Evolutionary conservation across 2,888 invertebrate genomes (phyloP), one percentile per base, ranked within the genome.

Genomic region (Ceramica pisi): DNA sequence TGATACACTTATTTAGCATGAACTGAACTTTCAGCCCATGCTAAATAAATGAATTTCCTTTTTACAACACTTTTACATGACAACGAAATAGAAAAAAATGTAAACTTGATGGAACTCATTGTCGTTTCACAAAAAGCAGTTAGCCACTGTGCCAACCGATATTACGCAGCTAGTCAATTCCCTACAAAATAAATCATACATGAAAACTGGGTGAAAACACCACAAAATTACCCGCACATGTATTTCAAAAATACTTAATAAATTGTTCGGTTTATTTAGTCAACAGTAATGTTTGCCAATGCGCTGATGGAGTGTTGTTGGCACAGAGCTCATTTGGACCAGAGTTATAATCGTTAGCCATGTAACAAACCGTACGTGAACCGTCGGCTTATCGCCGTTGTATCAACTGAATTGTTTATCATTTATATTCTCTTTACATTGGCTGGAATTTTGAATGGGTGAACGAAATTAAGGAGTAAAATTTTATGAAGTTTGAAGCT

Each of bases 211-310:
- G 31, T 76, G 44, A 64, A 61, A 77, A 68, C 53, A 48, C 68
- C 64, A 64, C 67, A 67, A 64, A 55, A 70, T 67, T 66, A 84
- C 51, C 66, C 60, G 51, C 71, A 66, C 31, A 72, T 76, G 65
- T 72, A 66, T 71, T 70, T 74, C 74, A 84, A 83, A 83, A 83
- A 80, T 82, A 82, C 74, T 79, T 77, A 73, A 71, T 85, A 78
- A 81, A 73, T 84, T 72, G 76, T 71, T 59, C 44, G 61, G 76
- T 80, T 76, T 81, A 84, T 84, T 73, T 81, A 79, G 85, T 83
- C 81, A 85, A 84, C 81, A 70, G 71, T 85, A 71, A 82, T 85
- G 81, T 84, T 84, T 85, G 83, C 83, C 84, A 84, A 83, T 85
- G 79, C 46, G 63, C 75, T 85, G 84, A 84, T 84, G 81, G 73